Evolutionary conservation across 2,113 vertebrate genomes (phyloP), one percentile per base, ranked within the genome.

Genomic region (Lepus americanus): DNA sequence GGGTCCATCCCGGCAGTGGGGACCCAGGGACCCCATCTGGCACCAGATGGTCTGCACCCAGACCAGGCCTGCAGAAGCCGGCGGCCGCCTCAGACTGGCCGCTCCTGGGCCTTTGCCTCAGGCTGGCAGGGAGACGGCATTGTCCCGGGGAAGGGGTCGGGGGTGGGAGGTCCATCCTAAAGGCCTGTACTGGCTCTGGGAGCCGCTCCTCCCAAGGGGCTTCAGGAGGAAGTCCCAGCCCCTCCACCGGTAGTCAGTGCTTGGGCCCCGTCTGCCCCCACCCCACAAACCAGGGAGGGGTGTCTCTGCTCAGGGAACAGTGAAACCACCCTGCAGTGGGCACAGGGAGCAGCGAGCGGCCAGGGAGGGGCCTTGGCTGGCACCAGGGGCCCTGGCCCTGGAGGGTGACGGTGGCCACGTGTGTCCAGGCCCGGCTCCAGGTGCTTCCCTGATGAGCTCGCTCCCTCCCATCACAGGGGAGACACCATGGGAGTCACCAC

Each of bases 281-380:
- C 14, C n/a, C n/a, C 51, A 7, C n/a, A 29, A 67, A 25, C n/a
- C 67, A 29, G 14, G 44, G 8, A 25, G 14, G 73, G 73, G 25
- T 6, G 10, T 25, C 69, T 44, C 81, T 67, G 72, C 25, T 36
- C 3, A 20, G n/a, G 39, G 39, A 39, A 73, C 61, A 64, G 39
- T 61, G 74, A 64, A 63, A 29, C 19, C 64, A 55, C 23, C 64
- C 27, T 4, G 39, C 25, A 13, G 23, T 16, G 23, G 55, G 22
- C n/a, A n/a, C 23, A 0, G 73, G 9, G 6, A 13, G 23, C 3
- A 9, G 12, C 14, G 61, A 36, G n/a, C 49, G 23, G 12, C 0
- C 1, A 17, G 23, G n/a, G 76, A 39, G 39, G 74, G 29, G 63
- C 63, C 49, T 44, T 16, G 25, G 51, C 51, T 67, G 31, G 10